phyloP scores from a whole-genome alignment of 2,113 vertebrate species.

The Pedetes capensis region DNA sequence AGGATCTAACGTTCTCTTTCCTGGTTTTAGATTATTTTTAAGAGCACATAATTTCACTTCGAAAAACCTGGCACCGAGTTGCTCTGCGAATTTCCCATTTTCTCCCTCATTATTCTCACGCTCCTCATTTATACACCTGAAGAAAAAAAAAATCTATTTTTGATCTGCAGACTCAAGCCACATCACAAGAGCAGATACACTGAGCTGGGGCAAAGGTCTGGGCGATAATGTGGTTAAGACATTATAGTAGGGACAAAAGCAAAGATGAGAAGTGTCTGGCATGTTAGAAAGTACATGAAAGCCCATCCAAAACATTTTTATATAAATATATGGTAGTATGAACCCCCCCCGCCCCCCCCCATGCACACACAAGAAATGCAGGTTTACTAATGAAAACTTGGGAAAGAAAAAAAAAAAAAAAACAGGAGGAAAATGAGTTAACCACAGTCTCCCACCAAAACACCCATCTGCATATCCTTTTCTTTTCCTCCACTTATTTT shows the following conservation, averaged over 20 bases:
- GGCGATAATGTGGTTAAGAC: background rate
- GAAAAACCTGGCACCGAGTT: background rate
- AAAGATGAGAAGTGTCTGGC: background rate
- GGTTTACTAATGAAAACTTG: background rate
- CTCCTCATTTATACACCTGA: slow-evolving; percentile 4
- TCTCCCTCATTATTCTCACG: slow-evolving; percentile 44
- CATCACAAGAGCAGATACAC: background rate
- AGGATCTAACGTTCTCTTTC: slow-evolving; percentile 63
- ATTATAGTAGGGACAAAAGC: slow-evolving; percentile 23
- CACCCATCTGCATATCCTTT: background rate
- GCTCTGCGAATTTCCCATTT: slow-evolving; percentile 57
- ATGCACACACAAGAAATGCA: background rate
- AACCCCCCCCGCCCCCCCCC: no score
- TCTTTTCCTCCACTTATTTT: background rate
- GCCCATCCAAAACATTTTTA: background rate
- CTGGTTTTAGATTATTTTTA: slow-evolving; percentile 63
- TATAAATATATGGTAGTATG: no score
- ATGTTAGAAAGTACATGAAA: slow-evolving; percentile 9
- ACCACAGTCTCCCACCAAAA: background rate
- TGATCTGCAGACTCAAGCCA: slow-evolving; percentile 1
- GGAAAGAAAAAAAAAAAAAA: background rate
- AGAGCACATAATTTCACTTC: slow-evolving; percentile 59
- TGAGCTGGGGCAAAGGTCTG: background rate
- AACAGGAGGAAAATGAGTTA: background rate
- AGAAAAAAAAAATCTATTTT: background rate